Percentiles rank a stretch among this genome's conserved stretches.
phyloP scores from a whole-genome alignment of 2,797 vertebrate species.

The Pseudochirops corinnae region DNA sequence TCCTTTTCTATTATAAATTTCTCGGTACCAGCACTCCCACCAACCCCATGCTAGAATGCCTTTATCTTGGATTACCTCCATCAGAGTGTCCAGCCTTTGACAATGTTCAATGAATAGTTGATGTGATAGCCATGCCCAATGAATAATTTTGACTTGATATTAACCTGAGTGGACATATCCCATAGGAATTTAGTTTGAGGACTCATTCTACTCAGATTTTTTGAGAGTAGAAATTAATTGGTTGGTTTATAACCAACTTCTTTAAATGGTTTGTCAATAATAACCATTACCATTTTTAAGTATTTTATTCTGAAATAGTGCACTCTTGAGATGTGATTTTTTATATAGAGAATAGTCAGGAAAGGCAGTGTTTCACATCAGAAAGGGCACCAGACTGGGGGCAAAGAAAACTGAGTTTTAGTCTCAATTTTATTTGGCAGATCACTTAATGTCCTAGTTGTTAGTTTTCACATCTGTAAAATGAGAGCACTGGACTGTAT shows the following conservation, averaged over 20 bases:
- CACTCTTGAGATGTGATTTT: neutral
- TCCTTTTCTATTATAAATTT: neutral
- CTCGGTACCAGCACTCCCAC: neutral
- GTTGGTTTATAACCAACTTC: neutral
- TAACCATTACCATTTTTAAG: neutral
- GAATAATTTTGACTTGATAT: neutral
- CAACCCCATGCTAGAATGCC: neutral
- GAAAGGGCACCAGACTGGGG: neutral
- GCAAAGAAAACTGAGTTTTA: neutral
- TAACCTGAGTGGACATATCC: neutral
- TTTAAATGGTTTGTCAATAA: neutral
- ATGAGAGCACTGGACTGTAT: neutral
- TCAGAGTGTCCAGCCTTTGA: neutral
- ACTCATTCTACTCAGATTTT: neutral
- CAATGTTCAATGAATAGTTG: neutral
- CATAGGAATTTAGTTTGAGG: neutral
- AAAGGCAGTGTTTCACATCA: neutral
- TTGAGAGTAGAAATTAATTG: neutral
- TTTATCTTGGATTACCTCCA: neutral
- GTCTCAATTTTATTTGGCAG: neutral
- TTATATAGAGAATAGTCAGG: neutral
- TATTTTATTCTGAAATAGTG: neutral
- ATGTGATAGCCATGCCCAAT: neutral
- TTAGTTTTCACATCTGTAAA: neutral
- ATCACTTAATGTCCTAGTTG: neutral